Evolutionary conservation across 2,888 invertebrate species (phyloP).

Genomic region (Augiades crinisus): DNA sequence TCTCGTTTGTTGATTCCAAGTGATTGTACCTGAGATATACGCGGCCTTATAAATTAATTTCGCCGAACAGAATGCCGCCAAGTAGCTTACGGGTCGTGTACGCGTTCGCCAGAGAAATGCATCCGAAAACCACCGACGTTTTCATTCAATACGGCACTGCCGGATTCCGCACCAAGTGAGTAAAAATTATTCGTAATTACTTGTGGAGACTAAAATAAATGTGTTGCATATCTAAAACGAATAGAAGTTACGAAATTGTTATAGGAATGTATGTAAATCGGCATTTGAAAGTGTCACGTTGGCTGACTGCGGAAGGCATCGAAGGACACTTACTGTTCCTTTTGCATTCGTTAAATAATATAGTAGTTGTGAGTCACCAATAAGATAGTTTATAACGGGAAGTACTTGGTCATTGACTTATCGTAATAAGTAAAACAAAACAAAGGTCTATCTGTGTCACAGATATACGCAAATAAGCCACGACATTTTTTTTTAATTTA

Average conservation of each 20-base stretch:
- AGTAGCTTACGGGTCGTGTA: slow-evolving; percentile 85
- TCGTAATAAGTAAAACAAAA: slow-evolving; percentile 47
- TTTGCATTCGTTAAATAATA: slow-evolving; percentile 33
- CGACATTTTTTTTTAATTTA: no score
- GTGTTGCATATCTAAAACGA: slow-evolving; percentile 36
- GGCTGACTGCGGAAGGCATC: slow-evolving; percentile 32
- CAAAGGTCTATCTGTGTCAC: slow-evolving; percentile 43
- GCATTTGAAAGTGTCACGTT: slow-evolving; percentile 39
- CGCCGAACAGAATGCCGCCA: slow-evolving; percentile 73
- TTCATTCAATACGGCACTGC: slow-evolving; percentile 92
- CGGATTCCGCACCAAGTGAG: slow-evolving; percentile 91
- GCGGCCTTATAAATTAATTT: slow-evolving; percentile 72
- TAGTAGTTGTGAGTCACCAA: slow-evolving; percentile 59
- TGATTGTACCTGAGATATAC: slow-evolving; percentile 69
- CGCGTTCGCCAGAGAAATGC: slow-evolving; percentile 90
- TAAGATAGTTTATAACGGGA: slow-evolving; percentile 70
- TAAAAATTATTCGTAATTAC: slow-evolving; percentile 43
- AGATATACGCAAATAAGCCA: neutral
- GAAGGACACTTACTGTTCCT: slow-evolving; percentile 38
- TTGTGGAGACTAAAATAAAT: slow-evolving; percentile 30
- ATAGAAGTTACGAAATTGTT: slow-evolving; percentile 36
- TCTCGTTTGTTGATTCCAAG: slow-evolving; percentile 73
- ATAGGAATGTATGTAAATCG: slow-evolving; percentile 29
- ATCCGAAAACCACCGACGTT: slow-evolving; percentile 84
- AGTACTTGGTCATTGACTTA: slow-evolving; percentile 72